Base-by-base conservation (phyloP, 2,888 invertebrate genomes). In the Lycophotia porphyrea region DNA sequence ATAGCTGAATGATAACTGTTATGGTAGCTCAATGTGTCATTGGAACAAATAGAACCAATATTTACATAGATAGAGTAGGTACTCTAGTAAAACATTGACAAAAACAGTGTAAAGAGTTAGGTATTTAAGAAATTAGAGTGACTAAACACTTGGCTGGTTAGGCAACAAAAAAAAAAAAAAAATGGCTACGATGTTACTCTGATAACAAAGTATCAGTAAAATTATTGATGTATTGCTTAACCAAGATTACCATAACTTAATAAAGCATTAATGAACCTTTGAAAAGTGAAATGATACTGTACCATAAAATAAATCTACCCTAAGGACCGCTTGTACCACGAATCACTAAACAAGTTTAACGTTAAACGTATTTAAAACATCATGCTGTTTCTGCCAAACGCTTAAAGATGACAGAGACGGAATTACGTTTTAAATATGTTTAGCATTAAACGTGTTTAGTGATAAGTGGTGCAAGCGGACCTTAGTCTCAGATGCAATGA, bases 41-140 rank as follows among this genome's bases (percentile, higher is more conserved):
- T 67, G 31, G 21, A 82, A 42, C 24, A 63, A 39, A 63, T 55
- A 55, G 24, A 47, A 47, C 11, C 1, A 34, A 24, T 39, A 31
- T 31, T 42, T 7, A 18, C 1, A 42, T 24, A 44, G 49, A 11
- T 27, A 49, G 27, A n/a, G 11, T 34, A 27, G 8, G 5, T 18
- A 39, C 21, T 44, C 24, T 52, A 61, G 2, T 24, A 44, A 42
- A 61, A 21, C 9, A 13, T 49, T 49, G 34, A 34, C 18, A 18
- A 52, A 42, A 36, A 13, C 42, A 44, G 21, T 9, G 44, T 47
- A 4, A 36, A 71, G 9, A 31, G n/a, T 76, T 9, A 31, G n/a
- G 60, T 9, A 47, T 5, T n/a, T 15, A 47, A 13, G 8, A 13
- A 60, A 74, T 39, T 31, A 47, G 31, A 47, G 27, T 47, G 34